Conservation (phyloP, 2,888 invertebrate species). For the Gastrophysa polygoni region DNA sequence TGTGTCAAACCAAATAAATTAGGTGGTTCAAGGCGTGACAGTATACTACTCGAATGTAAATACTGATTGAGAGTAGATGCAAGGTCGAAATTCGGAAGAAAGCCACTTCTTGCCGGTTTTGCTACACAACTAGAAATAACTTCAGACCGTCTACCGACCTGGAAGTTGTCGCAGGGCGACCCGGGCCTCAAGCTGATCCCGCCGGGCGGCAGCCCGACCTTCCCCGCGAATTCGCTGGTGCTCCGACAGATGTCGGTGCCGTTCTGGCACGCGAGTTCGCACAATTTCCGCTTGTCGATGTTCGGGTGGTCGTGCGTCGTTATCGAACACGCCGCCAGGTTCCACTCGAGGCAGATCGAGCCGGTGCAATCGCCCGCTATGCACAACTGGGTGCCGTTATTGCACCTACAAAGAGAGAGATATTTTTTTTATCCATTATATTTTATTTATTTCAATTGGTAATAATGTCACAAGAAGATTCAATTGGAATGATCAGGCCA, state of each 20-base stretch:
- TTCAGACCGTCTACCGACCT: too few species aligned
- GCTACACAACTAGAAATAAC: too few species aligned
- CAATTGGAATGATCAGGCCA: too few species aligned
- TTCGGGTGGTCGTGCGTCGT: constrained; percentile 78
- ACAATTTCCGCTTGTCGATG: constrained; percentile 83
- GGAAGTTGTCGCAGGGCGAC: constrained; percentile 98
- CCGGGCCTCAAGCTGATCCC: constrained; percentile 92
- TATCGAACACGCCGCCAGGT: constrained; percentile 93
- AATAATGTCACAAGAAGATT: too few species aligned
- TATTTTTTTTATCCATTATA: too few species aligned
- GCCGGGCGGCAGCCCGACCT: constrained; percentile 74
- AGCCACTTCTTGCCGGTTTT: too few species aligned
- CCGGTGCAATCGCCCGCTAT: constrained; percentile 91
- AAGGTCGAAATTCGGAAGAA: too few species aligned
- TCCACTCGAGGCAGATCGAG: constrained; percentile 94
- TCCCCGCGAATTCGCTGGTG: constrained; percentile 83
- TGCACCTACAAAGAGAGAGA: constrained; percentile 72
- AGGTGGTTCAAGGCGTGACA: too few species aligned
- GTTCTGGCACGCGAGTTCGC: constrained; percentile 96
- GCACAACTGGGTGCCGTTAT: constrained; percentile 88
- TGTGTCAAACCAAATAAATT: too few species aligned
- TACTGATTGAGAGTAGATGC: too few species aligned
- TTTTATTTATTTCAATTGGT: too few species aligned
- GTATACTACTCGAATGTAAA: too few species aligned
- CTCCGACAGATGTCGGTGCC: constrained; percentile 82